These are phyloP conservation scores for Phoxinus dragarum DNA, from an alignment of 2,797 vertebrate species.

Conservation along the genomic window DNA sequence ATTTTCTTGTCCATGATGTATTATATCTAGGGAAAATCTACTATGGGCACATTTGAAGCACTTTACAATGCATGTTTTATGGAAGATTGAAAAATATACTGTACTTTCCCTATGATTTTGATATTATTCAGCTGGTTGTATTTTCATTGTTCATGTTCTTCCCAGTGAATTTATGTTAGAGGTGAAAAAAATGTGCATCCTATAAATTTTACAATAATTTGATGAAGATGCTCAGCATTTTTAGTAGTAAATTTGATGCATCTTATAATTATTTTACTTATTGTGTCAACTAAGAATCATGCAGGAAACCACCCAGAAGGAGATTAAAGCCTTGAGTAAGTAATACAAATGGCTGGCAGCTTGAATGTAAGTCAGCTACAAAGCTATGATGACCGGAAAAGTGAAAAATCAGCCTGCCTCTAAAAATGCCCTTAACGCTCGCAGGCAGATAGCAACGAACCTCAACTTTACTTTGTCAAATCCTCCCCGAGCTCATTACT, in stretches of 20 bases:
- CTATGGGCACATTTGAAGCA: background rate
- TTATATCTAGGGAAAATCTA: background rate
- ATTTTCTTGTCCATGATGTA: background rate
- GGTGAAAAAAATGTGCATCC: background rate
- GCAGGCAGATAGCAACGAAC: conserved; percentile 68
- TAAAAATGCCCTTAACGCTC: conserved; percentile 66
- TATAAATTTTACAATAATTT: background rate
- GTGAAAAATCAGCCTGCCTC: conserved; percentile 71
- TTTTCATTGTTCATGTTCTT: conserved; percentile 3
- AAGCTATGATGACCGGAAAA: conserved; percentile 64
- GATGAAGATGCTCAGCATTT: background rate
- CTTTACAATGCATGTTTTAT: background rate
- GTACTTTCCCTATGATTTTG: background rate
- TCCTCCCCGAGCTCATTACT: conserved; percentile 74
- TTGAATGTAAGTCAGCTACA: conserved; percentile 36
- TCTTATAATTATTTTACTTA: conserved; percentile 2
- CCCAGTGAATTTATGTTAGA: background rate
- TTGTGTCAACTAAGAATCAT: background rate
- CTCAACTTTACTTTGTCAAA: conserved; percentile 73
- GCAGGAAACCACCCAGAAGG: background rate
- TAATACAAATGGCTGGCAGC: conserved; percentile 9
- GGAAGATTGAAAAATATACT: background rate
- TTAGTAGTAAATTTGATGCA: background rate
- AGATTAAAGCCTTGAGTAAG: conserved; percentile 5
- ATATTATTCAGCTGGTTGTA: background rate